Conservation (phyloP, 2,888 invertebrate genomes). For the Acleris literana region DNA sequence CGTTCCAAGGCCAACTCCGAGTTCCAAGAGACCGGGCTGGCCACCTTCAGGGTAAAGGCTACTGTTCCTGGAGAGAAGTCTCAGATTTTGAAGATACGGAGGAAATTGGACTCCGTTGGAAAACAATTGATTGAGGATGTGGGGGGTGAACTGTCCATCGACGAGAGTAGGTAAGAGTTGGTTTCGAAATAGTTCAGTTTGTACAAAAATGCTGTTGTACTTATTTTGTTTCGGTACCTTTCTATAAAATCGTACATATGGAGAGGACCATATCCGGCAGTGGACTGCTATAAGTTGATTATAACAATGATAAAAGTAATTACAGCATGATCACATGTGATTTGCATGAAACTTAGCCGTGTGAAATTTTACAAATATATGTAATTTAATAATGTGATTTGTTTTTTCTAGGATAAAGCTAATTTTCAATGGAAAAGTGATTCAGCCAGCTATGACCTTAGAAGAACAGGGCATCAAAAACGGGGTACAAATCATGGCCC, state of each 20-base stretch:
- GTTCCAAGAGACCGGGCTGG: conserved; percentile 88
- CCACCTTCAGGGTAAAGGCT: conserved; percentile 88
- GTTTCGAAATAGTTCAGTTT: neutral
- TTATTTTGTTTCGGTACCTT: too few relatives aligned
- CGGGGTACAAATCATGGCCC: conserved; percentile 87
- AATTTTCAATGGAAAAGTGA: conserved; percentile 86
- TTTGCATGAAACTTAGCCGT: too few relatives aligned
- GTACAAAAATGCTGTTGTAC: too few relatives aligned
- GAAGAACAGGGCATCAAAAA: conserved; percentile 86
- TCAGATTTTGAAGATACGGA: conserved; percentile 79
- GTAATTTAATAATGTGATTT: too few relatives aligned
- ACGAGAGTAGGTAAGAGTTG: conserved; percentile 64
- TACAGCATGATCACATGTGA: too few relatives aligned
- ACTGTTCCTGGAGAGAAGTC: conserved; percentile 80
- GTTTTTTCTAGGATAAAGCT: conserved; percentile 84
- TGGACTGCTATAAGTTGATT: too few relatives aligned
- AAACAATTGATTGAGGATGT: conserved; percentile 82
- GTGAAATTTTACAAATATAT: too few relatives aligned
- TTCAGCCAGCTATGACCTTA: conserved; percentile 79
- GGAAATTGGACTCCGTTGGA: conserved; percentile 79
- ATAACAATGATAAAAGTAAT: too few relatives aligned
- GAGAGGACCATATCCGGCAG: too few relatives aligned
- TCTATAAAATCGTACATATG: too few relatives aligned
- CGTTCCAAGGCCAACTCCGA: conserved; percentile 87
- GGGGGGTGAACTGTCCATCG: conserved; percentile 71